Conservation (phyloP, 2,797 vertebrate species). For the Percopsis omiscomaycus region DNA sequence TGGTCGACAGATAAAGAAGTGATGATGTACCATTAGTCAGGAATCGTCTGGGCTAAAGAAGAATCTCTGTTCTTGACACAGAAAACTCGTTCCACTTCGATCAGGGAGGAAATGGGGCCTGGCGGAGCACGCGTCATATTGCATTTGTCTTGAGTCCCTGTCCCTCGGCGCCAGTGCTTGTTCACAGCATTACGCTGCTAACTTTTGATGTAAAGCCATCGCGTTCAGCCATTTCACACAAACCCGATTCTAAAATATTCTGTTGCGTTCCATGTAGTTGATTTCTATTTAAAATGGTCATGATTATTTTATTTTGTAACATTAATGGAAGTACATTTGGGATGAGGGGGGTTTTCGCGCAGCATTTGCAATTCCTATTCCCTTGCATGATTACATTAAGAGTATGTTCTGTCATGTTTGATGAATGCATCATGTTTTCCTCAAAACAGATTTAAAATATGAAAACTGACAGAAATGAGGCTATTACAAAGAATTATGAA, state of each 20-base stretch:
- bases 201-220: conserved; percentile 67
- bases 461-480: conserved; percentile 92
- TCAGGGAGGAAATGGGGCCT: conserved; percentile 68
- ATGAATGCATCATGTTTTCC: conserved; percentile 96
- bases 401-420: conserved; percentile 95
- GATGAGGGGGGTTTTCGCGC: conserved; percentile 53
- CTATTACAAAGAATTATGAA: conserved; percentile 88
- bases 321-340: conserved; percentile 90
- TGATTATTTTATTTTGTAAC: conserved; percentile 94
- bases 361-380: conserved; percentile 98
- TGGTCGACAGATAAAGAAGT: conserved; percentile 36
- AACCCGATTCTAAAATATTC: conserved; percentile 77
- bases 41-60: conserved; percentile 65
- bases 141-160: conserved; percentile 66
- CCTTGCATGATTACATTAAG: conserved; percentile 95
- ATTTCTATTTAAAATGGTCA: conserved; percentile 87
- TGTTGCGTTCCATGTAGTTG: conserved; percentile 73
- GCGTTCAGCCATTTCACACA: conserved; percentile 70
- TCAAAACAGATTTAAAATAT: conserved; percentile 92
- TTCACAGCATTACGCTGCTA: conserved; percentile 52
- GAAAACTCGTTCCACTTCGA: conserved; percentile 74
- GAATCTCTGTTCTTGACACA: conserved; percentile 72
- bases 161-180: conserved; percentile 54
- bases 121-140: conserved; percentile 57
- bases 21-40: conserved; percentile 63